Conservation (phyloP, 2,888 invertebrate genomes). For the Papilio demoleus region DNA sequence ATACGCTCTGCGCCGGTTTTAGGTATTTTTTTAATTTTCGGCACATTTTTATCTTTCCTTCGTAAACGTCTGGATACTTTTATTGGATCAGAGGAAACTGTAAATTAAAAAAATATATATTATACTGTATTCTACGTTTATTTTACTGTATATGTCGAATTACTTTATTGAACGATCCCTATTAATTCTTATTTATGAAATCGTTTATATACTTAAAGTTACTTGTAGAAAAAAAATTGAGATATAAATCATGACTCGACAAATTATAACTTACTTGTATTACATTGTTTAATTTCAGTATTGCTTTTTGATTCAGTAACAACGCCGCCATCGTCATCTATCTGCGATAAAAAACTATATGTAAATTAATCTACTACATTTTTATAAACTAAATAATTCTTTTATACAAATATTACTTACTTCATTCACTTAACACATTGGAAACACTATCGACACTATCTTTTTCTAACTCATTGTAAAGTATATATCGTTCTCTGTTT, state of each 20-base stretch:
- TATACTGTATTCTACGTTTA: too few relatives aligned
- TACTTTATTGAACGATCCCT: too few relatives aligned
- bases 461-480: neutral
- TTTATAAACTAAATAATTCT: neutral
- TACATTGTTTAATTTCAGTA: neutral
- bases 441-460: conserved; percentile 1
- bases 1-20: conserved; percentile 14
- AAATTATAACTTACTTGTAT: neutral
- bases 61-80: neutral
- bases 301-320: neutral
- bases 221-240: too few relatives aligned
- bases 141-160: too few relatives aligned
- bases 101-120: neutral
- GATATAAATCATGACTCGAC: too few relatives aligned
- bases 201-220: too few relatives aligned
- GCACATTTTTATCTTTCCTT: neutral
- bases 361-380: neutral
- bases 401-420: neutral
- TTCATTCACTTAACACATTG: neutral
- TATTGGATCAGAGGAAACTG: neutral
- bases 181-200: too few relatives aligned
- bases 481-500: neutral
- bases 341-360: conserved; percentile 3
- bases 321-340: neutral
- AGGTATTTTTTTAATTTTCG: neutral